Evolutionary conservation across 2,113 vertebrate genomes (phyloP).

Genomic region (Zosterops hypoxanthus): DNA sequence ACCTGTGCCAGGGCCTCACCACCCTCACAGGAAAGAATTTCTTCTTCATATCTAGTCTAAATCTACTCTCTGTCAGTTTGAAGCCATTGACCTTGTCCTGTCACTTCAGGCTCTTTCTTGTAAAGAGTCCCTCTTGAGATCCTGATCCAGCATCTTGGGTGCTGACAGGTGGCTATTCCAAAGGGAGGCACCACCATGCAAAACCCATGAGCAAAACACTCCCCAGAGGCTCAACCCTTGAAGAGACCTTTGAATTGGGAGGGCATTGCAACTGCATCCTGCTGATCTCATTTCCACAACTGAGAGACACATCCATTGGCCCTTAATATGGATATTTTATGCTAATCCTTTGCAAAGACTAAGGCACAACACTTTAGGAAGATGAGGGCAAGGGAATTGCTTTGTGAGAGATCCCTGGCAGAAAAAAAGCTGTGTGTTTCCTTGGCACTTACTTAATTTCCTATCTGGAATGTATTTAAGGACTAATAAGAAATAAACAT

Average conservation of each 20-base stretch:
- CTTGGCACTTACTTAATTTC: not conserved
- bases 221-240: not conserved
- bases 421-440: not conserved
- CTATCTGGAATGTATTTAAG: conserved; percentile 11
- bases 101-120: not conserved
- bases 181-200: not conserved
- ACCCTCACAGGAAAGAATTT: not conserved
- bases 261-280: not conserved
- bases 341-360: not conserved
- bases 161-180: not conserved
- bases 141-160: not conserved
- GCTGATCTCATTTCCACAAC: not conserved
- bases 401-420: not conserved
- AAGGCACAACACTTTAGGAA: not conserved
- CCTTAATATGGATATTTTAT: not conserved
- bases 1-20: not conserved
- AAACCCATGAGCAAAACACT: not conserved
- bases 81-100: not conserved
- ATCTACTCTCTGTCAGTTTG: not conserved
- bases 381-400: not conserved
- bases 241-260: not conserved
- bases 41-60: not conserved
- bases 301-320: not conserved
- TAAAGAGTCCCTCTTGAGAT: not conserved
- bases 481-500: not conserved